Base-by-base conservation (phyloP, 1,140 invertebrate species). In the Eriocheir sinensis region DNA sequence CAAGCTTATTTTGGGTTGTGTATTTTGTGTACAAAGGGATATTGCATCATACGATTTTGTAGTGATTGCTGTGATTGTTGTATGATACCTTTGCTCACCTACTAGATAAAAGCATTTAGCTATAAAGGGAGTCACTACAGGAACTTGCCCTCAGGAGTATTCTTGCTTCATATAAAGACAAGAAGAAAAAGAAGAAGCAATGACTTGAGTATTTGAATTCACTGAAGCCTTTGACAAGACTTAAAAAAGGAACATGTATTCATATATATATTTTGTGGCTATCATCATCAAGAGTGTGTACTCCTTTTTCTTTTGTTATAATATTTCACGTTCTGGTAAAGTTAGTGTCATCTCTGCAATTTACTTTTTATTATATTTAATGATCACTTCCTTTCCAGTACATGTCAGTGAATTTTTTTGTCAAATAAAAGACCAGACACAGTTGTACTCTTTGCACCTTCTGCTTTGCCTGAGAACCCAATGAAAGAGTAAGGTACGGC, bases 341-440 rank as follows among this genome's bases (percentile, higher is more conserved):
- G 27, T 44, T 92, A 83, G 40, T 34, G 48, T 92, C 81, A 53
- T 30, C 21, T 34, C 38, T 83, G 72, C 32, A 81, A 85, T 53
- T 92, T 92, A 85, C 48, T 72, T 90, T 72, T 90, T 92, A 80
- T 92, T 48, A 72, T 48, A 92, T 92, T 92, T 80, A 38, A 92
- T 92, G 83, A 88, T 72, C 38, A 88, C 86, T 93, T 89, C 86
- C 85, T 93, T 93, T 93, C 93, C 93, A 93, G 93, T 93, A 80
- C 60, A 89, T 93, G 93, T 93, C 60, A 93, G 92, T 89, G 60
- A 89, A 53, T 89, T 36, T 89, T 93, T 93, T 93, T 93, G 93
- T 93, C 85, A 89, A 93, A 93, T 93, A 93, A 93, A 93, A 38
- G n/a, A 9, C 36, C 21, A 90, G 38, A 15, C 48, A 32, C 38